Base-by-base conservation (phyloP, 2,888 invertebrate genomes). In the Seira sanloemensis region DNA sequence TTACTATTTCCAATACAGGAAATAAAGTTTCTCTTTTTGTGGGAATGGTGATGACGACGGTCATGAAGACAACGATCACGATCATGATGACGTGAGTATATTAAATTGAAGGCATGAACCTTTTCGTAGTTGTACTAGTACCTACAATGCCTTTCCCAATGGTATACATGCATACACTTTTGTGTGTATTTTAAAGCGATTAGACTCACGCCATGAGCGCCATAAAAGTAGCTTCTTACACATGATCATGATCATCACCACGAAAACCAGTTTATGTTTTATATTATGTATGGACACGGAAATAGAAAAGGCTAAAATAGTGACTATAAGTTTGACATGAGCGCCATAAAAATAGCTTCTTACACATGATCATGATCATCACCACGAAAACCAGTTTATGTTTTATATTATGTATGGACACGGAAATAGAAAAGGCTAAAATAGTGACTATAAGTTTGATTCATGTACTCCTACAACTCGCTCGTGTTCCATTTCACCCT, bases 401-500 rank as follows among this genome's bases (percentile, higher is more conserved):
- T 62, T 62, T 62, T 62, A 62, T 62, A 23, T 62, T 62, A 62
- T 62, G 62, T 23, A 62, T 62, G 62, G 62, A 62, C 62, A 62
- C 62, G 62, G 62, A 62, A 27, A 67, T 67, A 19, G 67, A 26
- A 67, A 46, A 16, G 67, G 72, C 72, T 78, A 72, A 72, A 78
- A 72, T 72, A 46, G 65, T 72, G 78, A 5, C 21, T 21, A 68
- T 19, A 24, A 68, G 54, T 80, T 80, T 80, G 79, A 80, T 80
- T 80, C 79, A 80, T 80, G 74, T 68, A 80, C 50, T n/a, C n/a
- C n/a, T n/a, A n/a, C n/a, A n/a, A n/a, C n/a, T n/a, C 74, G 79
- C 73, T 73, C 79, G 78, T 78, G 78, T 50, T 65, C 72, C 50
- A 62, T 78, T 54, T 78, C 37, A 12, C 37, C 37, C 21, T 67